These are phyloP conservation scores for Chrysaora quinquecirrha DNA, from an alignment of 30 jellyfish, hydroid and myxozoan species.

Conservation along the genomic window DNA sequence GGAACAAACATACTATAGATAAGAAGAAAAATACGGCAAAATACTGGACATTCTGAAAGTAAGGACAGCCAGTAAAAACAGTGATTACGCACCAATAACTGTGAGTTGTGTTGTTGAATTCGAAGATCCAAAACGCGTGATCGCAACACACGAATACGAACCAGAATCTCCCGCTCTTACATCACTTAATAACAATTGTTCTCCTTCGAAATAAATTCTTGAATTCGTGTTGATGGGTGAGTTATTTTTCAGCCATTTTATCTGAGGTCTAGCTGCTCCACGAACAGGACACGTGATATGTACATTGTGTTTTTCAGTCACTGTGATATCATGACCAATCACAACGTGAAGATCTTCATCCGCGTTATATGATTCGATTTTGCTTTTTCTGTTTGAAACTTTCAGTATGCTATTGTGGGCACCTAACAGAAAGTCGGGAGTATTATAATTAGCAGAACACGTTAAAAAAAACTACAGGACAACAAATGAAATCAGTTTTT, in stretches of 20 bases:
- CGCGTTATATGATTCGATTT: conserved; percentile 42
- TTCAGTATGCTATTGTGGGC: conserved; percentile 65
- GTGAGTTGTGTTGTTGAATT: conserved; percentile 62
- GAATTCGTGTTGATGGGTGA: conserved; percentile 31
- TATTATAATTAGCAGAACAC: too few relatives aligned
- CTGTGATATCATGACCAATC: conserved; percentile 60
- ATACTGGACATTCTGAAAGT: neutral
- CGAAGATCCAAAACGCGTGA: conserved; percentile 67
- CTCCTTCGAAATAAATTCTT: conserved; percentile 47
- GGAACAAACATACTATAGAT: too few relatives aligned
- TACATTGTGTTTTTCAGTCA: conserved; percentile 51
- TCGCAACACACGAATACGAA: conserved; percentile 62
- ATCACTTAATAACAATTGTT: conserved; percentile 46
- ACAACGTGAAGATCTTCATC: conserved; percentile 73
- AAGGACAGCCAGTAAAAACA: too few relatives aligned
- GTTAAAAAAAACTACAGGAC: too few relatives aligned
- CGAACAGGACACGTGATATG: conserved; percentile 76
- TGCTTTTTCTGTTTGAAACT: conserved; percentile 50
- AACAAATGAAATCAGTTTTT: too few relatives aligned
- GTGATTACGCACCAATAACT: conserved; percentile 79
- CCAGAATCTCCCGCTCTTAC: conserved; percentile 55
- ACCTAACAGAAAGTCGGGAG: conserved; percentile 22
- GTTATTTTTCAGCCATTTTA: conserved; percentile 69
- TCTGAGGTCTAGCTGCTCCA: conserved; percentile 63
- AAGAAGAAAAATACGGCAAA: neutral